Evolutionary conservation across 2,113 vertebrate species (phyloP), one percentile per base, ranked within the genome.

Genomic region (Cebidichthys violaceus): DNA sequence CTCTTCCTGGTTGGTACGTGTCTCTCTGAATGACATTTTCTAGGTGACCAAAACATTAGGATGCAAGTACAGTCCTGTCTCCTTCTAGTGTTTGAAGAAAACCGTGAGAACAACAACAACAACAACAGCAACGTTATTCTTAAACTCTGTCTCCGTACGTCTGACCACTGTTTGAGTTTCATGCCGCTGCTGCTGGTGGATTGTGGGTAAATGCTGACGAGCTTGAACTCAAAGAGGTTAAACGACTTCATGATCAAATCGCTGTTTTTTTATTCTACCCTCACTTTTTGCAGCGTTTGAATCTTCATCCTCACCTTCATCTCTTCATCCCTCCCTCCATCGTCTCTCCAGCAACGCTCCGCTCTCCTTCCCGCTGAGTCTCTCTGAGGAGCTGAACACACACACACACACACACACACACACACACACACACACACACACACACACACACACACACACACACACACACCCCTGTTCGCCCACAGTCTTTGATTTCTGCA

Each of bases 401-500:
- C 75, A 55, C 79, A 75, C 83, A 77, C 82, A 67, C 82, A 39
- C 60, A 64, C 65, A 65, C 55, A 39, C 35, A 45, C 59, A 52
- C 69, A 33, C 67, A 33, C 69, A 57, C 62, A 31, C 70, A 57
- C 69, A 69, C 64, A 4, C 47, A 64, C 68, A 54, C 71, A 81
- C 65, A 73, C 66, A 57, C 75, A 65, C 54, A 77, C 39, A 54
- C 74, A 37, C 55, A 59, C 70, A 24, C 55, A 60, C 57, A 27
- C 70, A 59, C 64, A 69, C 62, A 79, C 39, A 52, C 73, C 31
- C 41, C 35, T 9, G 52, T 61, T 50, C 65, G 70, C n/a, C 14
- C 66, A 8, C 4, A 69, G 57, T 60, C 78, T 88, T 94, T 90
- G 92, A 91, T 94, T 91, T 85, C 78, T 90, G 88, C 83, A 87